phyloP scores from a whole-genome alignment of 1,140 invertebrate species.

The Trypoxylus dichotomus region DNA sequence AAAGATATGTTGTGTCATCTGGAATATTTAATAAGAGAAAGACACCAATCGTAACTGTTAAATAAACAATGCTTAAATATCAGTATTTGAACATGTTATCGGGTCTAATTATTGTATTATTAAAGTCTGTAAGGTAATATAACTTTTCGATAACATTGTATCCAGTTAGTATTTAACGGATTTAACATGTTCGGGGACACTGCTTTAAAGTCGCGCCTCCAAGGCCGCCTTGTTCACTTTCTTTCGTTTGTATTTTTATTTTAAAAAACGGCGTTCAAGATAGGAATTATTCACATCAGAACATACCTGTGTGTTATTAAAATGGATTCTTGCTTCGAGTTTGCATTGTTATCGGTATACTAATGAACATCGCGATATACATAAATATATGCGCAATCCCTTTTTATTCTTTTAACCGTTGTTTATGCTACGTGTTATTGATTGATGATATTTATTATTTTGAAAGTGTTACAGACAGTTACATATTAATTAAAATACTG shows the following conservation, averaged over 20 bases:
- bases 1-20: not conserved
- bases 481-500: too few species aligned
- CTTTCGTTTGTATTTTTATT: constrained; percentile 25
- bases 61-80: too few species aligned
- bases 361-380: too few species aligned
- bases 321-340: not conserved
- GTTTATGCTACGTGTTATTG: too few species aligned
- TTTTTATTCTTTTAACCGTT: too few species aligned
- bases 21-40: not conserved
- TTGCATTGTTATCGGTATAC: not conserved
- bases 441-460: too few species aligned
- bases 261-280: constrained; percentile 15
- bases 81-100: too few species aligned
- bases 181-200: constrained; percentile 8
- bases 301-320: not conserved
- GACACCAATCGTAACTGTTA: too few species aligned
- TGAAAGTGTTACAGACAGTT: too few species aligned
- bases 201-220: constrained; percentile 22
- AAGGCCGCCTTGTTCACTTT: constrained; percentile 18
- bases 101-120: too few species aligned
- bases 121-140: not conserved
- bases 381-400: too few species aligned
- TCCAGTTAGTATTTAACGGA: not conserved
- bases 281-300: constrained; percentile 4
- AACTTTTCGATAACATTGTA: not conserved